These are phyloP conservation scores for Drosophila ohnishii DNA, from an alignment of 1,140 invertebrate genomes.

Conservation along the genomic window DNA sequence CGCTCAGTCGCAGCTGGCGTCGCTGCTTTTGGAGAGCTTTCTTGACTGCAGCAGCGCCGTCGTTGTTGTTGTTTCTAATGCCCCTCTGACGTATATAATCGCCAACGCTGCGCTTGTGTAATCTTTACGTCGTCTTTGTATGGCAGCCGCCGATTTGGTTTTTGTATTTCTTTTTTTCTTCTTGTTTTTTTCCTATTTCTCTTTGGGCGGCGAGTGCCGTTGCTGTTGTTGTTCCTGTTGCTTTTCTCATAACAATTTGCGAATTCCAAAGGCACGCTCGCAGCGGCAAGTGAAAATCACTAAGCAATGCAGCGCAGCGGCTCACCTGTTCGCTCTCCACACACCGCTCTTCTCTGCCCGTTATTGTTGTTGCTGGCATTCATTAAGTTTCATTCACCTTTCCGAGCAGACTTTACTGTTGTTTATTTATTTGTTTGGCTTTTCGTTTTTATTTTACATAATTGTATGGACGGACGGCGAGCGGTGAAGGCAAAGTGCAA, in stretches of 20 bases:
- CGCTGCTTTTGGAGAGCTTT: slow-evolving; percentile 67
- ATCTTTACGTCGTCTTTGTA: slow-evolving; percentile 67
- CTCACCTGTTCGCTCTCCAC: slow-evolving; percentile 59
- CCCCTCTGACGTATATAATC: slow-evolving; percentile 47
- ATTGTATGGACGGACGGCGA: slow-evolving; percentile 7
- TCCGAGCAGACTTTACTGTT: slow-evolving; percentile 44
- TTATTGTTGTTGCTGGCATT: slow-evolving; percentile 69
- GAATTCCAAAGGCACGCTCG: slow-evolving; percentile 73
- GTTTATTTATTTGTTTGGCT: slow-evolving; percentile 41
- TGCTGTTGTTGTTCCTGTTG: slow-evolving; percentile 44
- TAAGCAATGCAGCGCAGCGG: slow-evolving; percentile 57
- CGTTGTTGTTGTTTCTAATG: slow-evolving; percentile 65
- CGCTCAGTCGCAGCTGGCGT: slow-evolving; percentile 29
- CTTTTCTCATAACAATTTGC: slow-evolving; percentile 72
- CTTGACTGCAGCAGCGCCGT: slow-evolving; percentile 68
- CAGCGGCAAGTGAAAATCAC: slow-evolving; percentile 69
- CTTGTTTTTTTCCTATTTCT: slow-evolving; percentile 41
- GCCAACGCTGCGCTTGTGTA: slow-evolving; percentile 73
- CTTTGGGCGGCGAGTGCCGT: slow-evolving; percentile 20
- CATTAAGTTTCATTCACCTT: slow-evolving; percentile 82
- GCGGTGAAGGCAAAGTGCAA: slow-evolving; percentile 9
- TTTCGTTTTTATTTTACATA: slow-evolving; percentile 36
- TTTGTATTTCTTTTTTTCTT: slow-evolving; percentile 43
- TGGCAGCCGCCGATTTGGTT: slow-evolving; percentile 48
- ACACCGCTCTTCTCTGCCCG: slow-evolving; percentile 6